Base-by-base conservation (phyloP, 2,797 vertebrate species). In the Podarcis lilfordi region DNA sequence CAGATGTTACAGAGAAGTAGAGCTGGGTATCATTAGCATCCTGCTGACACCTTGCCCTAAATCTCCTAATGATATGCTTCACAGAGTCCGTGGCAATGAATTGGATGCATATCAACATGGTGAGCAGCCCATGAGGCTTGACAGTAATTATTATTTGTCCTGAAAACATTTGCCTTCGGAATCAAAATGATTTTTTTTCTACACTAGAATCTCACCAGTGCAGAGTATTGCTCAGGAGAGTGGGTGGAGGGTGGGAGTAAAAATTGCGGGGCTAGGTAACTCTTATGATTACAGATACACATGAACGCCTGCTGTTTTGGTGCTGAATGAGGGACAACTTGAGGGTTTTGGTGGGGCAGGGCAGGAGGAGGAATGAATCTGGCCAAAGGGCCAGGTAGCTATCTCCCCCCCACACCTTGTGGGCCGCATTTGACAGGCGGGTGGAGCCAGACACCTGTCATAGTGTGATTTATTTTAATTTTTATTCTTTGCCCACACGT, bases 121-220 rank as follows among this genome's bases (percentile, higher is more conserved):
- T 10, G 9, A 82, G 66, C 21, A 35, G 80, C 37, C 40, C 23
- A 4, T 5, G 32, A 87, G 61, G 40, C 71, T 45, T 87, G 86
- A 37, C 37, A 76, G 71, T 81, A 82, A 82, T 82, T 82, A 82
- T 82, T 82, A 40, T 87, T 87, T 45, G 11, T 75, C 64, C 21
- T 27, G 19, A 87, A 75, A 87, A 82, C 55, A 82, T 64, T 87
- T 87, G 86, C 86, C 55, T 23, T 32, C 35, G 80, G 86, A 82
- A 75, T 82, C 29, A 75, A 76, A 87, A 87, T 82, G 15, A 75
- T 35, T 79, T 5, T 69, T 5, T 40, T 35, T 35, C 61, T 32
- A 32, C 32, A 8, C 29, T 27, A 75, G 29, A n/a, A 43, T 64
- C 8, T 75, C 29, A 64, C 37, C 43, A 66, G 82, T 74, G 80